Evolutionary conservation across 2,888 invertebrate species (phyloP).

Genomic region (Ophonus ardosiacus): DNA sequence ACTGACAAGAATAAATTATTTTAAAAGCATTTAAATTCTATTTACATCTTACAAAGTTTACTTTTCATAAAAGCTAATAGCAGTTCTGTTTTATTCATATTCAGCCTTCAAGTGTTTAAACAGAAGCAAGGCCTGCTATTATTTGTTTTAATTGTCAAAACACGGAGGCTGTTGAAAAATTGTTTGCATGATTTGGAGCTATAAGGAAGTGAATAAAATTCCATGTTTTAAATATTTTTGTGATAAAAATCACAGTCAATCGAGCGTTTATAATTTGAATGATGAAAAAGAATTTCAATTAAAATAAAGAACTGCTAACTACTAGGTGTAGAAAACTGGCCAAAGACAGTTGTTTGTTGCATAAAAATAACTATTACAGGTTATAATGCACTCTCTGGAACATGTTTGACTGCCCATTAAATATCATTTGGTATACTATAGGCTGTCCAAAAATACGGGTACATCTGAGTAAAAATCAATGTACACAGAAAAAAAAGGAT

Average conservation of each 20-base stretch:
- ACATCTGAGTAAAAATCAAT: too few species aligned
- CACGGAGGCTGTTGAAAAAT: neutral
- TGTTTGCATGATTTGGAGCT: neutral
- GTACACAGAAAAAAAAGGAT: too few species aligned
- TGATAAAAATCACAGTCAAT: neutral
- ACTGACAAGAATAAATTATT: neutral
- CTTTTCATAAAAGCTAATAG: neutral
- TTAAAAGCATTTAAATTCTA: neutral
- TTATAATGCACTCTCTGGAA: too few species aligned
- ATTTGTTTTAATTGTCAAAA: neutral
- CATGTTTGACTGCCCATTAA: too few species aligned
- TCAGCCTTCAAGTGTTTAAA: conserved; percentile 23
- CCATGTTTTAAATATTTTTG: neutral
- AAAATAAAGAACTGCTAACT: neutral
- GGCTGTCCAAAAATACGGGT: too few species aligned
- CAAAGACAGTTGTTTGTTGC: too few species aligned
- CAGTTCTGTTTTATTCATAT: neutral
- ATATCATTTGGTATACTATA: too few species aligned
- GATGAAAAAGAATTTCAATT: neutral
- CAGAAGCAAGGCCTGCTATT: conserved; percentile 8
- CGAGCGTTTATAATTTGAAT: neutral
- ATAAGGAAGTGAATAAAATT: neutral
- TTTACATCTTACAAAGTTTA: neutral
- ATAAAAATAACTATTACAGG: too few species aligned
- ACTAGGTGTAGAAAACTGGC: too few species aligned